Percentiles rank a stretch among this genome's conserved stretches.
These are phyloP conservation scores for Podabrus alpinus DNA, from an alignment of 2,888 invertebrate species.

Conservation along the genomic window DNA sequence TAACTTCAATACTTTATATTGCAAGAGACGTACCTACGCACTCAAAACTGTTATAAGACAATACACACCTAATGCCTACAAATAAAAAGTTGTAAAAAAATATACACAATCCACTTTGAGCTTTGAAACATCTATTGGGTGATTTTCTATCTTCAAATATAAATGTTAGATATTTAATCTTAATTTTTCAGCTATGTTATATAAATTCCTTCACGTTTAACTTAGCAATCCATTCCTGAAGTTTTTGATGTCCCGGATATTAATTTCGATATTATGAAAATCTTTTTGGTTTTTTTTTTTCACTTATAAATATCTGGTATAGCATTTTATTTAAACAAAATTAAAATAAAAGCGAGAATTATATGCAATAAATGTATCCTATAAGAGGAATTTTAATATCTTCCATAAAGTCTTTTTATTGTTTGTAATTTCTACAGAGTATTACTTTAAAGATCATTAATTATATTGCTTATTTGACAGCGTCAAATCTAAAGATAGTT, in stretches of 20 bases:
- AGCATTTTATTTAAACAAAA: not conserved
- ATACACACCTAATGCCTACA: too few species aligned
- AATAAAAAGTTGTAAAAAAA: not conserved
- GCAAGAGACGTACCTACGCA: too few species aligned
- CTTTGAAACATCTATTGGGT: not conserved
- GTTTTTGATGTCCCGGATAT: not conserved
- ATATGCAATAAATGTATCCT: not conserved
- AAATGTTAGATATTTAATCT: not conserved
- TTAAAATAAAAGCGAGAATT: not conserved
- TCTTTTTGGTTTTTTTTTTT: not conserved
- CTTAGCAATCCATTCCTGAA: not conserved
- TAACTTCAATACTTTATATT: too few species aligned
- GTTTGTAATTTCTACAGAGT: slow-evolving; percentile 14
- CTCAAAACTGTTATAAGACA: not conserved
- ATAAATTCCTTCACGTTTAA: not conserved
- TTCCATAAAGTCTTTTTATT: slow-evolving; percentile 10
- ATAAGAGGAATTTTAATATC: slow-evolving; percentile 1
- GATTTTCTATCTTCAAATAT: not conserved
- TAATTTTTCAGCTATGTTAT: not conserved
- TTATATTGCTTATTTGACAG: slow-evolving; percentile 11
- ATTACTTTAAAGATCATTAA: slow-evolving; percentile 15
- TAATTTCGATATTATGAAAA: not conserved
- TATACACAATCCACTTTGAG: not conserved
- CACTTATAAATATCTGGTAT: too few species aligned
- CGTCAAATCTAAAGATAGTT: slow-evolving; percentile 5